Conservation (phyloP, 1,140 invertebrate species). For the Gryllus bimaculatus region DNA sequence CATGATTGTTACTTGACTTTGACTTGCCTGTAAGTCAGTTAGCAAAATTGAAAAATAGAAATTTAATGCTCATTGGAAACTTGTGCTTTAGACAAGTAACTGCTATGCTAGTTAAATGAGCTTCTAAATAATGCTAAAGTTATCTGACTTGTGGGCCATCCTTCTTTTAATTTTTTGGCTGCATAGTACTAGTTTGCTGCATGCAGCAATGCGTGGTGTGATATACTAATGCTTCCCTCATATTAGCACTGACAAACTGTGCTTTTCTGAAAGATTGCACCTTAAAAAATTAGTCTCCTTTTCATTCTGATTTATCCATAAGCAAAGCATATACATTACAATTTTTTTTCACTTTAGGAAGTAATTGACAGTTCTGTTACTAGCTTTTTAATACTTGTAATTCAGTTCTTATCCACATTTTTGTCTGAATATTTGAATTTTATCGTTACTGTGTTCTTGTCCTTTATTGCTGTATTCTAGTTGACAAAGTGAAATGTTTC, state of each 20-base stretch:
- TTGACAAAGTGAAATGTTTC: too few species aligned
- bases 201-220: background rate
- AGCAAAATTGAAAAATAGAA: too few species aligned
- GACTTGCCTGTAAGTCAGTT: too few species aligned
- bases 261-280: background rate
- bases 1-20: too few species aligned
- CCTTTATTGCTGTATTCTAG: too few species aligned
- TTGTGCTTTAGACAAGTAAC: too few species aligned
- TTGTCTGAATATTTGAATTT: background rate
- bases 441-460: too few species aligned
- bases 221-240: background rate
- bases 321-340: background rate
- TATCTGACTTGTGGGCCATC: too few species aligned
- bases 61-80: too few species aligned
- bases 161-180: background rate
- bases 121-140: too few species aligned
- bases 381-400: background rate
- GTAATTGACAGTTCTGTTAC: too few species aligned
- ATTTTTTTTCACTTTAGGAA: background rate
- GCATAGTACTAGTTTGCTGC: background rate
- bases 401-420: background rate
- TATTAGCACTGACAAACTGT: background rate
- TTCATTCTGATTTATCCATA: background rate
- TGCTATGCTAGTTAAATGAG: too few species aligned
- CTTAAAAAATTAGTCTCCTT: background rate